Evolutionary conservation across 2,888 invertebrate species (phyloP), one percentile per base, ranked within the genome.

Genomic region (Caenorhabditis japonica): DNA sequence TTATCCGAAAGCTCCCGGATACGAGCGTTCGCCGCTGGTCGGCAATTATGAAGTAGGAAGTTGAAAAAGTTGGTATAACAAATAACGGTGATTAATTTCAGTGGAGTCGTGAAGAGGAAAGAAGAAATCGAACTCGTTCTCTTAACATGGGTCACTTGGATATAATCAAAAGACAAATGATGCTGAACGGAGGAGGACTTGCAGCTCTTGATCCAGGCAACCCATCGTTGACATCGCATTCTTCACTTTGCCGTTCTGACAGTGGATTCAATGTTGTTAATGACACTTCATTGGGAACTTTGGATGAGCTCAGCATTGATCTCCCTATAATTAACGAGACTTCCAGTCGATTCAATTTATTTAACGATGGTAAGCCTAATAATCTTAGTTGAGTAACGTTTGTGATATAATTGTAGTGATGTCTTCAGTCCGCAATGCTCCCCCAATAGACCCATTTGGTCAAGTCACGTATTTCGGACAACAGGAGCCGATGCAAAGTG

Each of bases 1-100:
- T 49, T 83, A 83, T 53, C 78, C 83, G n/a, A 80, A 81, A 52
- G 83, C 83, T 19, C 83, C 83, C 4, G 84, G 84, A 15, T 83
- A 72, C 51, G 84, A 84, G 55, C 52, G 84, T 30, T 79, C 79
- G 25, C 84, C 82, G 15, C 62, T 82, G 8, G 47, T 44, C 12
- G 66, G 73, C 21, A 49, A 33, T 12, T 72, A 17, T 51, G 72
- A 66, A 8, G 72, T 72, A 38, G 17, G 15, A 13, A 23, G n/a
- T 4, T 33, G 17, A 51, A n/a, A 10, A 27, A 13, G 3, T 44
- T 61, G 30, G 10, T 4, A 33, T 53, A n/a, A 21, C 19, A 36
- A 39, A 15, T 1, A 12, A 13, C 13, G 13, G 15, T 43, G 12
- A 64, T 71, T n/a, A 80, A 76, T 76, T 75, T 23, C 36, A 25